Percentiles rank a stretch among this genome's conserved stretches.
phyloP scores from a whole-genome alignment of 2,113 vertebrate species.

The Podiceps cristatus region DNA sequence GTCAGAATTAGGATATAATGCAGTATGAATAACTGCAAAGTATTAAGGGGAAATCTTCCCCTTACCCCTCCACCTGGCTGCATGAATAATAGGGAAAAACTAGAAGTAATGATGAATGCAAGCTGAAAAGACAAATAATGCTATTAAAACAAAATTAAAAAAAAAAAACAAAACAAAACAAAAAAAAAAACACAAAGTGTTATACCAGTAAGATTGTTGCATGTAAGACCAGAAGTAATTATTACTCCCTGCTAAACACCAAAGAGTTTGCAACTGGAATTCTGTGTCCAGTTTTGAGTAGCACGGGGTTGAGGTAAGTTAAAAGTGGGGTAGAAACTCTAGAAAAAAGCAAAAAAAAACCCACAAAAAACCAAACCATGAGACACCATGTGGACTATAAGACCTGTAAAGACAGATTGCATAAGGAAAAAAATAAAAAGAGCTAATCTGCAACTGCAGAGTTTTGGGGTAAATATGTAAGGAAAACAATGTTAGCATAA shows the following conservation, averaged over 20 bases:
- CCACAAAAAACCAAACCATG: not conserved
- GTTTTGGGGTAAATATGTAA: not conserved
- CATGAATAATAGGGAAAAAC: not conserved
- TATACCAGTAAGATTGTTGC: not conserved
- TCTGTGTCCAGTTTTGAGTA: not conserved
- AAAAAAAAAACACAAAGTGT: not conserved
- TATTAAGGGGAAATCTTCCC: not conserved
- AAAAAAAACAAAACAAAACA: not conserved
- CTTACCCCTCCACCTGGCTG: rapidly evolving
- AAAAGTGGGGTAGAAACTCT: not conserved
- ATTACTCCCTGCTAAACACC: not conserved
- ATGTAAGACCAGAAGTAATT: not conserved
- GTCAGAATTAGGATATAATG: not conserved
- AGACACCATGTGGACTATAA: not conserved
- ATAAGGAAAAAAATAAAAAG: not conserved
- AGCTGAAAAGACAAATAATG: not conserved
- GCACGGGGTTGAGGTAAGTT: not conserved
- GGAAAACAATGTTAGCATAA: not conserved
- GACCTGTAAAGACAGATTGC: not conserved
- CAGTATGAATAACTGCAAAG: not conserved
- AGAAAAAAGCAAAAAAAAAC: not conserved
- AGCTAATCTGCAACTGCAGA: not conserved
- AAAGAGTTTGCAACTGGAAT: not conserved
- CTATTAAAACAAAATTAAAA: not conserved
- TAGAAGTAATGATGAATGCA: not conserved